Percentiles rank a stretch among this genome's conserved stretches.
phyloP scores from a whole-genome alignment of 64 coral and sea anemone species.

The Astreopora myriophthalma region DNA sequence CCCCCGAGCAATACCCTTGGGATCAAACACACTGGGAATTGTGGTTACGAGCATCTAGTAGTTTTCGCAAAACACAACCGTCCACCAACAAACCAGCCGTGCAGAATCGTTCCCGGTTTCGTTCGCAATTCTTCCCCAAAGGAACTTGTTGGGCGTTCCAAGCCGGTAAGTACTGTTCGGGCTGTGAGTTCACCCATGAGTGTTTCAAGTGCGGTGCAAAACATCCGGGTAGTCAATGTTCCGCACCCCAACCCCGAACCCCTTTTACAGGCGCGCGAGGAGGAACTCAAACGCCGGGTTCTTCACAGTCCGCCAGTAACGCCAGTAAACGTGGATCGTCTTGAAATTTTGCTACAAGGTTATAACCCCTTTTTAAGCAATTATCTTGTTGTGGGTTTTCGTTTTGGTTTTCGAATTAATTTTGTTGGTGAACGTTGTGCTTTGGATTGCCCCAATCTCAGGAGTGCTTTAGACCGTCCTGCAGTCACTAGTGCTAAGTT shows the following conservation, averaged over 20 bases:
- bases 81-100: neutral
- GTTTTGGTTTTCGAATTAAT: neutral
- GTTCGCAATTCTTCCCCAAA: neutral
- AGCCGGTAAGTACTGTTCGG: neutral
- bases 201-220: constrained; percentile 21
- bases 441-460: constrained; percentile 26
- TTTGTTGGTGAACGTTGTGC: neutral
- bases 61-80: neutral
- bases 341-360: neutral
- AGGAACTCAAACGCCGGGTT: neutral
- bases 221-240: neutral
- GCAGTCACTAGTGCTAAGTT: neutral
- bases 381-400: constrained; percentile 5
- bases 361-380: neutral
- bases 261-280: neutral
- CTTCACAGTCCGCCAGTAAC: neutral
- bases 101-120: neutral
- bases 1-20: constrained; percentile 28
- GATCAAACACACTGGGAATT: constrained; percentile 53
- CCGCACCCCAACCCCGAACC: neutral
- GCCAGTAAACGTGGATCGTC: neutral
- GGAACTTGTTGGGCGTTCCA: constrained; percentile 38
- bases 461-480: neutral
- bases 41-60: neutral
- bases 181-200: neutral